Conservation (phyloP, 2,797 vertebrate species). For the Nyctibius grandis region DNA sequence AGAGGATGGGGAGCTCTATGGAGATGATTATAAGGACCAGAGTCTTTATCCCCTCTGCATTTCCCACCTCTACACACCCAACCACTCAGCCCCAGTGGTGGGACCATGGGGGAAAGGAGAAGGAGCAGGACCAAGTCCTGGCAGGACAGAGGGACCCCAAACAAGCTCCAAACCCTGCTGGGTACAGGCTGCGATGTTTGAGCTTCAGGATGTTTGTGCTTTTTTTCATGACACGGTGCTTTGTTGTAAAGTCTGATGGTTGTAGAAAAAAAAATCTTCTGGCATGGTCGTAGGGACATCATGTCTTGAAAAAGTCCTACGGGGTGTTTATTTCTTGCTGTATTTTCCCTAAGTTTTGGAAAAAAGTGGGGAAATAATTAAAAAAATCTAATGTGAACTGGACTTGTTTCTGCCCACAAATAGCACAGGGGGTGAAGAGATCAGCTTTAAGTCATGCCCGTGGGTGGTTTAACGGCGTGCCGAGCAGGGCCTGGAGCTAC, state of each 20-base stretch:
- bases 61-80: background rate
- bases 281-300: fast-evolving
- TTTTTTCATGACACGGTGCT: fast-evolving
- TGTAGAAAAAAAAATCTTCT: background rate
- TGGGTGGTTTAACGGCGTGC: background rate
- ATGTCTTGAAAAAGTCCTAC: fast-evolving
- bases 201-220: background rate
- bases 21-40: background rate
- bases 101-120: background rate
- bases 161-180: background rate
- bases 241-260: background rate
- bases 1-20: background rate
- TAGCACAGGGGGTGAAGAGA: background rate
- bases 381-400: background rate
- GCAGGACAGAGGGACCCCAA: background rate
- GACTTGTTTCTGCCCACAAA: background rate
- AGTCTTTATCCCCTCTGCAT: background rate
- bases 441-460: background rate
- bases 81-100: background rate
- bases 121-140: background rate
- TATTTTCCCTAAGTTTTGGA: background rate
- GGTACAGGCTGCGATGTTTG: background rate
- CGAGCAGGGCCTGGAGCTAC: background rate
- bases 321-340: background rate
- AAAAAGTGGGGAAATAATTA: background rate